Evolutionary conservation across 2,797 vertebrate genomes (phyloP), one percentile per base, ranked within the genome.

Genomic region (Xiphorhynchus erythropygius): DNA sequence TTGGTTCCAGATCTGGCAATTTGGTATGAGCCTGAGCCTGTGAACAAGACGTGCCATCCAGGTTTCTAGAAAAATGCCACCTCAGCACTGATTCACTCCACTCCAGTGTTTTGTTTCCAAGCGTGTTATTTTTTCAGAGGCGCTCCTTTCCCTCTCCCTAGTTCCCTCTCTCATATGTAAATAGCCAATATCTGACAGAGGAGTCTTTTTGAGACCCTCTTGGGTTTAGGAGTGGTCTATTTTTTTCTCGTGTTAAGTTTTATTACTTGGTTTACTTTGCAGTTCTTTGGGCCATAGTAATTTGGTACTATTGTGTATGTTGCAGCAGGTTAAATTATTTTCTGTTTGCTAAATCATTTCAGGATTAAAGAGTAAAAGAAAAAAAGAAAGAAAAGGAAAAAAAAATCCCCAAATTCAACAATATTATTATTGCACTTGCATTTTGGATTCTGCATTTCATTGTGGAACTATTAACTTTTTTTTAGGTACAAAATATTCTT

Each of bases 81-180:
- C 93, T 95, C 94, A 95, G 92, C 93, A 70, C 85, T 94, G 94
- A 94, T 92, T 97, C 86, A 91, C 42, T 56, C 44, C 28, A 55
- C 39, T 88, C 46, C 6, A 52, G 13, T 56, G 77, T 90, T 94
- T 81, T 84, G 73, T 94, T 95, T 89, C 60, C 77, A 86, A n/a
- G 46, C 25, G 4, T 50, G 19, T 79, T 88, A 13, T 9, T 79
- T 44, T 84, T 90, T 82, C 1, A 1, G 64, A 84, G 86, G 22
- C 56, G 44, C 67, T 92, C 77, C 80, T 62, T 90, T 88, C 32
- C 57, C 68, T 73, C 70, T 83, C 46, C n/a, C 50, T 5, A 1
- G 62, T 82, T 69, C 49, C 21, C 3, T 64, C 18, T 73, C 17
- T 37, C 5, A 0, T 13, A 4, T 17, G 5, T 49, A 35, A 50